phyloP scores from a whole-genome alignment of 2,113 vertebrate species.

The Podilymbus podiceps region DNA sequence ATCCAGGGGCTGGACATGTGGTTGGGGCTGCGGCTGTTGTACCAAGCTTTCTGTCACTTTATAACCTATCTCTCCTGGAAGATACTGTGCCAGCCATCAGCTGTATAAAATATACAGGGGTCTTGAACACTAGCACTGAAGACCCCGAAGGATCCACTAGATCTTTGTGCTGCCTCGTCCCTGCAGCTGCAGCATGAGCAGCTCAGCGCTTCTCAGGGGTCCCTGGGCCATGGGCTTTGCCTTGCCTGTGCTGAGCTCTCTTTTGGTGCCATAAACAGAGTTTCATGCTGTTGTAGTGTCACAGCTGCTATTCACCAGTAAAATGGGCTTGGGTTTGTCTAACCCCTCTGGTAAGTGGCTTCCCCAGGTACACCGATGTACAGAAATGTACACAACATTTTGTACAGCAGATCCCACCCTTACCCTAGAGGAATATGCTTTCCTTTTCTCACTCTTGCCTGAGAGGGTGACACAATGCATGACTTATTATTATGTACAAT shows the following conservation, averaged over 20 bases:
- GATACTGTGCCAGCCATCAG: neutral
- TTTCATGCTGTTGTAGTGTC: neutral
- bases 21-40: neutral
- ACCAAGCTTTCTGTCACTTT: neutral
- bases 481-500: neutral
- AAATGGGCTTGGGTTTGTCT: neutral
- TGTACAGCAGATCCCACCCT: neutral
- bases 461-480: neutral
- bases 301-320: neutral
- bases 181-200: neutral
- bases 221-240: neutral
- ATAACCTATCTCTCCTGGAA: neutral
- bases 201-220: neutral
- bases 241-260: neutral
- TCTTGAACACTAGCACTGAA: neutral
- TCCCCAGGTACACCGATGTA: neutral
- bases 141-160: fast-evolving
- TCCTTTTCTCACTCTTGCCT: neutral
- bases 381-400: neutral
- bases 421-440: neutral
- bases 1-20: neutral
- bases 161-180: neutral
- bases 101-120: neutral
- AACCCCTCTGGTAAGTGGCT: neutral
- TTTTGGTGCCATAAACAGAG: neutral